A percentile compares a stretch with the other conserved stretches of the same genome.
These are phyloP conservation scores for Mastomys coucha DNA, from an alignment of 2,113 vertebrate species.

Conservation along the genomic window DNA sequence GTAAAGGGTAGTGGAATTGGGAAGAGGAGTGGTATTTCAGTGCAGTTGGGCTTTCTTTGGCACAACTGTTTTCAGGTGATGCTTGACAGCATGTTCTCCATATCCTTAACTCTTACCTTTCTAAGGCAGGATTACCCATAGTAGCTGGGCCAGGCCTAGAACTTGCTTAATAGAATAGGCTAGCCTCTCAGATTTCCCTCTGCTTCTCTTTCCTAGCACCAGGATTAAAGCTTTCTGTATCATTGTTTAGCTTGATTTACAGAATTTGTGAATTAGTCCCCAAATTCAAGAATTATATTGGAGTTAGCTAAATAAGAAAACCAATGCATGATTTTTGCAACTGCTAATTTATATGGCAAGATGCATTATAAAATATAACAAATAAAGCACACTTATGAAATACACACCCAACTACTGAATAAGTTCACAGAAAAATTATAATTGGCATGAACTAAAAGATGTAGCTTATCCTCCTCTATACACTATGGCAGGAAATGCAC, in stretches of 20 bases:
- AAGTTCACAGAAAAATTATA: neutral
- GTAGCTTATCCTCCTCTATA: neutral
- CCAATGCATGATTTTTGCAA: neutral
- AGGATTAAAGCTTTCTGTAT: neutral
- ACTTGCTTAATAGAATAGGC: neutral
- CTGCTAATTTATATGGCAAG: neutral
- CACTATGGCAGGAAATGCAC: neutral
- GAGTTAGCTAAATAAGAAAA: neutral
- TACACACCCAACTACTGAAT: neutral
- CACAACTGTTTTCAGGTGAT: neutral
- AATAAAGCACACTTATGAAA: neutral
- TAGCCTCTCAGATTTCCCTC: neutral
- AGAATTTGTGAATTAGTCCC: neutral
- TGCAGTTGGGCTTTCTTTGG: neutral
- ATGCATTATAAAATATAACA: neutral
- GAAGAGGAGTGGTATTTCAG: neutral
- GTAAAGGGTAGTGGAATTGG: neutral
- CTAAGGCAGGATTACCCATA: neutral
- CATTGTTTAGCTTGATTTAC: neutral
- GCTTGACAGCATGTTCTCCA: neutral
- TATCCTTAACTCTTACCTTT: neutral
- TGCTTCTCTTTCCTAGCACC: neutral
- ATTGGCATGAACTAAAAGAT: neutral
- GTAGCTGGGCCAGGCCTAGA: too few relatives aligned
- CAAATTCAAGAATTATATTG: neutral